Conservation (phyloP, 1,140 invertebrate genomes). For the Rhyacophila brunnea region DNA sequence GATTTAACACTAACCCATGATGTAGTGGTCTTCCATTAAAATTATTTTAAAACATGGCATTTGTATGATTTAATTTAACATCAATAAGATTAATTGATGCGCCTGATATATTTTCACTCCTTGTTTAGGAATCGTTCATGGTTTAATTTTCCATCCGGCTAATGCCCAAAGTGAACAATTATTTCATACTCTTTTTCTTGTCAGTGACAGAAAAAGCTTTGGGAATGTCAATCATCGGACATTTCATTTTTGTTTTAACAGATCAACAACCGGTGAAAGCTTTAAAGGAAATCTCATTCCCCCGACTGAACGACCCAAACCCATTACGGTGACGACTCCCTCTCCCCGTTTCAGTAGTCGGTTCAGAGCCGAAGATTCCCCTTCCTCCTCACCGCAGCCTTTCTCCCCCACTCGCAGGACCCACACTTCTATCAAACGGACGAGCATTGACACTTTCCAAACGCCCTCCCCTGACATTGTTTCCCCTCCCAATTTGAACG, state of each 20-base stretch:
- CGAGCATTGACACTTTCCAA: not conserved
- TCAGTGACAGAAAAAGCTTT: no score
- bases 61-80: no score
- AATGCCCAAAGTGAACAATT: no score
- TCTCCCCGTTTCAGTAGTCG: conserved; percentile 32
- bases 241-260: conserved; percentile 55
- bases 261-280: conserved; percentile 55
- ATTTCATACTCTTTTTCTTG: no score
- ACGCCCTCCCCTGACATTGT: not conserved
- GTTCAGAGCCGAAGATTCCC: conserved; percentile 41
- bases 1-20: no score
- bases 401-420: conserved; percentile 36
- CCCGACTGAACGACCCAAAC: conserved; percentile 37
- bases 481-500: conserved; percentile 3
- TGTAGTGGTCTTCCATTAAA: no score
- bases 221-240: conserved; percentile 41
- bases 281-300: conserved; percentile 43
- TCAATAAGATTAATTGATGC: no score
- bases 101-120: no score
- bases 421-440: not conserved
- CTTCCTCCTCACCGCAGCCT: conserved; percentile 46
- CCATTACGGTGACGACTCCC: conserved; percentile 34
- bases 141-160: no score
- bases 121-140: no score
- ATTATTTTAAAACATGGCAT: no score